phyloP scores from a whole-genome alignment of 2,113 vertebrate species.

The Ia io region DNA sequence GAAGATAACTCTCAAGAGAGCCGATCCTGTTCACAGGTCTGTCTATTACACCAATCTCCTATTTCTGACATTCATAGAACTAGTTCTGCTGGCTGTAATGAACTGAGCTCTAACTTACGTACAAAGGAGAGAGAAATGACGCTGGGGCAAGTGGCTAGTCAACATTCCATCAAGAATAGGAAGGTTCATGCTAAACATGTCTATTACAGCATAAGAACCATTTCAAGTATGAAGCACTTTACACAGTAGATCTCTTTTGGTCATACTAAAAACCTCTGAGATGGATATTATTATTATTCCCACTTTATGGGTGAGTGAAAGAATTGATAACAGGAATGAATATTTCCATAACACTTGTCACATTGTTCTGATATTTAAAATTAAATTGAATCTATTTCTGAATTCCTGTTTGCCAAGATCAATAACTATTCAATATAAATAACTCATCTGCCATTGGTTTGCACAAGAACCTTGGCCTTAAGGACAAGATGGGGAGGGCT shows the following conservation, averaged over 20 bases:
- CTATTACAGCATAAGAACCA: background rate
- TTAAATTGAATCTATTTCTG: constrained; percentile 16
- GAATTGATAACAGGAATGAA: background rate
- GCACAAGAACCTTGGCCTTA: background rate
- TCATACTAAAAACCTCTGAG: background rate
- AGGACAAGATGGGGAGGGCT: background rate
- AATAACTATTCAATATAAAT: background rate
- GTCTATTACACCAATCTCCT: background rate
- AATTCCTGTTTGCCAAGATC: background rate
- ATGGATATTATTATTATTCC: background rate
- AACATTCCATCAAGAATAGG: background rate
- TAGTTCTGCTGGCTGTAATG: background rate
- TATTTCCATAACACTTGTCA: background rate
- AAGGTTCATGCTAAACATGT: background rate
- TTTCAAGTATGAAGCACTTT: background rate
- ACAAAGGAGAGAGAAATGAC: background rate
- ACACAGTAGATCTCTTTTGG: background rate
- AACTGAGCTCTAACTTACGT: background rate
- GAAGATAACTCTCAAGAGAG: background rate
- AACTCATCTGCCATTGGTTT: background rate
- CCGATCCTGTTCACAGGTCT: background rate
- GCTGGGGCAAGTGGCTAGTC: background rate
- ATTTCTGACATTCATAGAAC: background rate
- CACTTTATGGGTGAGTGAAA: background rate
- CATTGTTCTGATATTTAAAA: constrained; percentile 21